Base-by-base conservation (phyloP, 2,888 invertebrate genomes). In the Hoplodrina ambigua region DNA sequence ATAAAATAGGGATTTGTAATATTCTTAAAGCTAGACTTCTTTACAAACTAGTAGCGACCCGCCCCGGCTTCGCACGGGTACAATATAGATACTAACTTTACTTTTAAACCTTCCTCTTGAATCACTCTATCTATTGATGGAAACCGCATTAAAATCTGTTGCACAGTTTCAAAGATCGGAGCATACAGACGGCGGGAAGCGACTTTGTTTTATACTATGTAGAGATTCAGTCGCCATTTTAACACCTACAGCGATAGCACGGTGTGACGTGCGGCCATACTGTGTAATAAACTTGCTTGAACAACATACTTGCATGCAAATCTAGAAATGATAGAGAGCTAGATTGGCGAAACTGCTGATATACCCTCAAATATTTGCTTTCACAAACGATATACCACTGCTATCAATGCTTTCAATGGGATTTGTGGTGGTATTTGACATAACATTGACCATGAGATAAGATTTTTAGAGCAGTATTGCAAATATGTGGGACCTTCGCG, bases 281-380 rank as follows among this genome's bases (percentile, higher is more conserved):
- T 41, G n/a, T n/a, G 49, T 11, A 8, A n/a, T 72, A 78, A 58
- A 61, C 75, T 53, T n/a, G 80, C 75, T 56, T 10, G 8, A 56
- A 15, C 67, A 56, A 68, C 78, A 70, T 63, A 59, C 56, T 75
- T 75, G 76, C 76, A 75, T 75, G 77, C 71, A 64, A 73, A 66
- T 80, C 54, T 49, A 25, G 54, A 20, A 61, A 62, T 75, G 41
- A 60, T 56, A 50, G 30, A 54, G 37, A 46, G 53, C 70, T 53
- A 53, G 71, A 63, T 70, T 54, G 54, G 10, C 37, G 37, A 60
- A 41, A 17, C 37, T 55, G 46, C 17, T 66, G 30, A 53, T 62
- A 62, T 56, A 70, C 63, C 66, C 44, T 59, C 17, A 56, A 56
- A 80, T 20, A 59, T 79, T 25, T 11, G n/a, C 19, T 30, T 59